Base-by-base conservation (phyloP, 2,888 invertebrate genomes). In the Oasisia sp. region DNA sequence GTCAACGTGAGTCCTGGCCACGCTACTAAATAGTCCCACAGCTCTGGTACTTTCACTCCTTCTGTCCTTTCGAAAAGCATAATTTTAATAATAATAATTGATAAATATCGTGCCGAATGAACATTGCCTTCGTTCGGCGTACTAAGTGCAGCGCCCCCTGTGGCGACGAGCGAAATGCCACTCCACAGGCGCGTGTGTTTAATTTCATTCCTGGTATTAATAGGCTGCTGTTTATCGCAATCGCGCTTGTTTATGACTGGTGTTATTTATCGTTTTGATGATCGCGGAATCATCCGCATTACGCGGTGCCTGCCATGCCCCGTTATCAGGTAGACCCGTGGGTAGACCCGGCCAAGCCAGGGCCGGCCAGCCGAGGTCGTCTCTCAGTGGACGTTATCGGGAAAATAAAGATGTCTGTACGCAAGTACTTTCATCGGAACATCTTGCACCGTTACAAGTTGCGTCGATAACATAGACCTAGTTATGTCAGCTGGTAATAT, bases 191-290 rank as follows among this genome's bases (percentile, higher is more conserved):
- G 74, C 74, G 74, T 27, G 74, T 74, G n/a, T n/a, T 74, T 74
- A 74, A 74, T 74, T 74, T n/a, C 74, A 19, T n/a, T 74, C 74
- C 27, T n/a, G 27, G 74, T 2, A 74, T 74, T 74, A 74, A 74
- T 74, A 74, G 74, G 74, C 27, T 74, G 74, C 74, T 1, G 74
- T 74, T 74, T 74, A 74, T 74, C 74, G 14, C 19, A 74, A 74
- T 74, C 74, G 74, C 74, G 74, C 27, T 74, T 74, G 74, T 27
- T 74, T 74, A 74, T 74, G 74, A n/a, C 74, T 74, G 74, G n/a
- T 27, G 74, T 74, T 74, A 74, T 74, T 74, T 74, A 74, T 74
- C 74, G 74, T 50, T 50, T 50, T 50, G 50, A 9, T 50, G 50
- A 50, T 50, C 8, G 50, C 50, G 9, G 74, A 74, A 27, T 74